A percentile compares a stretch with the other conserved stretches of the same genome.
Evolutionary conservation across 2,888 invertebrate genomes (phyloP).

Genomic region (Cyclophora punctaria): DNA sequence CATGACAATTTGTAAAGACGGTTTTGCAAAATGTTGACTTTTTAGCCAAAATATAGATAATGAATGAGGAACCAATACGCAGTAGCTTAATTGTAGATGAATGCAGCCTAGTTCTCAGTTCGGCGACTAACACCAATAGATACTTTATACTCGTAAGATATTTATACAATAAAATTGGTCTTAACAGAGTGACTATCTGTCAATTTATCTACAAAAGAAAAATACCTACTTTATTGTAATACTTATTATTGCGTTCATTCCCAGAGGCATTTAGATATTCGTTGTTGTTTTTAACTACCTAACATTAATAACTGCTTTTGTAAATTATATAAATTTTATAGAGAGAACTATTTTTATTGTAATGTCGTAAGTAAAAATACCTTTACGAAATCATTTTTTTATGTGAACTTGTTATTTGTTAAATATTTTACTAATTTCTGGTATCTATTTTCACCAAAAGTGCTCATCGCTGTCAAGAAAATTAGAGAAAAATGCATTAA

Average conservation of each 20-base stretch:
- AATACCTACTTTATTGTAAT: conserved; percentile 19
- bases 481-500: conserved; percentile 76
- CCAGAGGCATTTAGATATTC: conserved; percentile 65
- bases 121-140: conserved; percentile 70
- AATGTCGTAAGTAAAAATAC: conserved; percentile 52
- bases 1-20: conserved; percentile 71
- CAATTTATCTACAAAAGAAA: conserved; percentile 68
- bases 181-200: conserved; percentile 69
- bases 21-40: conserved; percentile 73
- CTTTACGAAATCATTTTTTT: conserved; percentile 58
- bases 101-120: conserved; percentile 71
- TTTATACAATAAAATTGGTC: conserved; percentile 66
- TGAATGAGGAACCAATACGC: conserved; percentile 74
- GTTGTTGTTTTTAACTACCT: conserved; percentile 58
- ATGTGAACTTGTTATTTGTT: conserved; percentile 66
- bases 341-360: conserved; percentile 76
- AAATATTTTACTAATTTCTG: conserved; percentile 65
- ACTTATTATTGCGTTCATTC: conserved; percentile 56
- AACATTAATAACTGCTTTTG: conserved; percentile 61
- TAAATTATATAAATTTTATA: conserved; percentile 74
- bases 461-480: conserved; percentile 81
- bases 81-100: conserved; percentile 71
- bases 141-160: conserved; percentile 68
- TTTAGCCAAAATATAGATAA: conserved; percentile 73
- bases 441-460: conserved; percentile 80